Evolutionary conservation across 2,797 vertebrate species (phyloP), one percentile per base, ranked within the genome.

Genomic region (Trematocara caparti): DNA sequence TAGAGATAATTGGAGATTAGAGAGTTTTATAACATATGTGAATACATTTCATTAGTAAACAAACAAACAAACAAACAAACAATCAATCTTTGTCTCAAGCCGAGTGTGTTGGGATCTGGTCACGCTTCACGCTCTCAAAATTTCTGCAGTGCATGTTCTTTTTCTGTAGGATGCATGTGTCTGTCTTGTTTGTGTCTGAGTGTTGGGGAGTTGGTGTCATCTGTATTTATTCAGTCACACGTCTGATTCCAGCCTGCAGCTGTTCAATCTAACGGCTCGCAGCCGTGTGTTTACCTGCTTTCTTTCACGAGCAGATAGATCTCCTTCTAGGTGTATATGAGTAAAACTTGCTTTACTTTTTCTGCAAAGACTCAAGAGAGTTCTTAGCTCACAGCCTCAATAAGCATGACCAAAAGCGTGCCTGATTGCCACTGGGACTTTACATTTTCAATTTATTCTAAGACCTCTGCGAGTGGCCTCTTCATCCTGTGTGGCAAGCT

Each of bases 351-450:
- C 3, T 64, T 86, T 69, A 55, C 12, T 6, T 75, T 49, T 57
- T 75, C 69, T 76, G 36, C 17, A 76, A 36, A 64, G 13, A 11
- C 72, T 78, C 69, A 47, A 80, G 78, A 72, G 75, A 71, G 47
- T 62, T 79, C 51, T 80, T 36, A n/a, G 64, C 36, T 76, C 55
- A 50, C 19, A 73, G 49, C 15, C 19, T 79, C 73, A 87, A 72
- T 78, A 79, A 84, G 75, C 64, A 72, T 24, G 34, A 30, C 73
- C 15, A 43, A 69, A 47, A 57, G 19, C 19, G 21, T 80, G 47
- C 73, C 76, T 78, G 69, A 83, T 73, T 76, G 30, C 89, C 83
- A 72, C 27, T 6, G 82, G 71, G 81, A 73, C 73, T 75, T 80
- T 14, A 48, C 11, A 75, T 81, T 76, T 78, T 83, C 21, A 64